Conservation (phyloP, 1,140 invertebrate genomes). For the Drosophila pseudoananassae region DNA sequence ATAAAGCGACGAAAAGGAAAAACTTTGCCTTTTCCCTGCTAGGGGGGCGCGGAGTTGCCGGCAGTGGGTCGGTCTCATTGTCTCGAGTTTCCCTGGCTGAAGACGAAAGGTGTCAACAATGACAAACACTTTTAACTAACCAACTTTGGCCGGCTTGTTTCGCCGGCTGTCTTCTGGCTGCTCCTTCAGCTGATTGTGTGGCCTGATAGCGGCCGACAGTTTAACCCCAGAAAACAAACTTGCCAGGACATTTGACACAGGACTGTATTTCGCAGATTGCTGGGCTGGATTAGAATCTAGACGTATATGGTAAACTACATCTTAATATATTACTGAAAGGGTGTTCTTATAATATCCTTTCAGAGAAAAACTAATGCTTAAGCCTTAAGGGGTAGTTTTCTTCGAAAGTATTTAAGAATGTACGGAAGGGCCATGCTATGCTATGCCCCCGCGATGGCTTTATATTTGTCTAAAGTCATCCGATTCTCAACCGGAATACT, state of each 20-base stretch:
- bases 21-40: constrained; percentile 57
- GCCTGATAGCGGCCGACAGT: constrained; percentile 43
- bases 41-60: neutral
- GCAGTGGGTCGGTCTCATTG: constrained; percentile 40
- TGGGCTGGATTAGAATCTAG: too few species aligned
- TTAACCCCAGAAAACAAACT: constrained; percentile 53
- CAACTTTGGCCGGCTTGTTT: constrained; percentile 67
- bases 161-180: constrained; percentile 12
- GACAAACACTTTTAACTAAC: constrained; percentile 82
- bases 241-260: constrained; percentile 51
- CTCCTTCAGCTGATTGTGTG: constrained; percentile 49
- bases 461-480: too few species aligned
- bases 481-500: too few species aligned
- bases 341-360: too few species aligned
- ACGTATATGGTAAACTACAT: too few species aligned
- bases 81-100: constrained; percentile 47
- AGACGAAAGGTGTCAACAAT: constrained; percentile 81
- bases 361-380: too few species aligned
- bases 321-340: too few species aligned
- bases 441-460: too few species aligned
- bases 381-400: too few species aligned
- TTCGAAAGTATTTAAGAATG: too few species aligned
- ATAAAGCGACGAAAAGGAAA: constrained; percentile 46
- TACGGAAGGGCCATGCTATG: too few species aligned
- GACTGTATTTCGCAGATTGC: constrained; percentile 13